phyloP scores from a whole-genome alignment of 2,113 vertebrate genomes.

The Scomber japonicus region DNA sequence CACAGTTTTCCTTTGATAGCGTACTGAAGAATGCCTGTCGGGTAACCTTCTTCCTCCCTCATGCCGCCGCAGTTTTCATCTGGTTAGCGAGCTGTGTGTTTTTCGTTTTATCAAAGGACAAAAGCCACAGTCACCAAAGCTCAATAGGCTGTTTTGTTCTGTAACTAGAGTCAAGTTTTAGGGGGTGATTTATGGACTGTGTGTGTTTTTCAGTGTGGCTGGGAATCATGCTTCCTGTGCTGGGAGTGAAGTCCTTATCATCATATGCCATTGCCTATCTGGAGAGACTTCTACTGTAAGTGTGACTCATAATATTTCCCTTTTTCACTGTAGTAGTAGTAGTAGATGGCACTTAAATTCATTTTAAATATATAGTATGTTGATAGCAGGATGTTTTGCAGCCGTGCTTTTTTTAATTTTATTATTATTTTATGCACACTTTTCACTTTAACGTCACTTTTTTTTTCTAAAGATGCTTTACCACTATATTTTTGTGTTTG shows the following conservation, averaged over 20 bases:
- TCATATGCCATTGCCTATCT: conserved; percentile 92
- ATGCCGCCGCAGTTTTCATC: neutral
- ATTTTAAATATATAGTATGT: neutral
- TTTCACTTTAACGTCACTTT: too few species aligned
- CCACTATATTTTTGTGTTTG: neutral
- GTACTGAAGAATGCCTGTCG: too few species aligned
- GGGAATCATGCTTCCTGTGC: conserved; percentile 94
- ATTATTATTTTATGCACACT: too few species aligned
- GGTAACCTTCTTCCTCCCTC: neutral
- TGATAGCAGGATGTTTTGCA: too few species aligned
- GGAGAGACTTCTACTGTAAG: conserved; percentile 94
- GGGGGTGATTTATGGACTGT: neutral
- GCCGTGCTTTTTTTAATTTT: too few species aligned
- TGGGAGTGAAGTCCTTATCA: conserved; percentile 93
- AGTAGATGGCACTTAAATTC: neutral
- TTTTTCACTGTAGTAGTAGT: too few species aligned
- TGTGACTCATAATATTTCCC: conserved; percentile 33
- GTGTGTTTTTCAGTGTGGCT: conserved; percentile 91
- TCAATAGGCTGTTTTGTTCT: conserved; percentile 4
- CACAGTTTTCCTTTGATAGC: neutral
- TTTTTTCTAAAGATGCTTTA: too few species aligned
- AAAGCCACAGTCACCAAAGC: neutral
- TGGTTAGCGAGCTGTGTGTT: neutral
- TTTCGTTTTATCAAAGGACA: neutral
- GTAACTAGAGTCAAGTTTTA: too few species aligned